A percentile compares a stretch with the other conserved stretches of the same genome.
These are phyloP conservation scores for Rhagonycha lutea DNA, from an alignment of 2,888 invertebrate species.

Conservation along the genomic window DNA sequence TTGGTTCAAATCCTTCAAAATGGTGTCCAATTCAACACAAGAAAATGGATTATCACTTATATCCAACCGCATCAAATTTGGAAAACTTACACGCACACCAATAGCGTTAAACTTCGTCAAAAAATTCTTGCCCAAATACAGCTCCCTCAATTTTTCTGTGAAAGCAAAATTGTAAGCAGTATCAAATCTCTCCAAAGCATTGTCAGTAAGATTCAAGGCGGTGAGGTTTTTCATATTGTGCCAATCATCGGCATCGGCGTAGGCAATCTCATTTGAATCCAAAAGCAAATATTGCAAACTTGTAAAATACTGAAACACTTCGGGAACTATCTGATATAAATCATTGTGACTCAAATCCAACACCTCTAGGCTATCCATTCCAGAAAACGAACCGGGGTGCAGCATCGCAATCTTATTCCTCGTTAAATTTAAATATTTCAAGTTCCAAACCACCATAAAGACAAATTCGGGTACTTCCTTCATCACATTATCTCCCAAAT, in stretches of 20 bases:
- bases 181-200: slow-evolving; percentile 34
- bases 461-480: slow-evolving; percentile 23
- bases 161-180: slow-evolving; percentile 35
- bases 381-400: slow-evolving; percentile 23
- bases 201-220: slow-evolving; percentile 29
- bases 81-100: slow-evolving; percentile 30
- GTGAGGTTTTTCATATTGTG: slow-evolving; percentile 27
- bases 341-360: slow-evolving; percentile 34
- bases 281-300: slow-evolving; percentile 36
- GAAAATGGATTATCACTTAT: slow-evolving; percentile 40
- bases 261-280: slow-evolving; percentile 34
- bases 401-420: slow-evolving; percentile 30
- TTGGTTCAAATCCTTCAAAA: slow-evolving; percentile 32
- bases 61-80: slow-evolving; percentile 34
- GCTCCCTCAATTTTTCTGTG: slow-evolving; percentile 22
- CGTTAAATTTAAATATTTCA: slow-evolving; percentile 33
- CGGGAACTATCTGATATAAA: slow-evolving; percentile 18
- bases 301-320: slow-evolving; percentile 25
- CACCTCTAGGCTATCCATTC: slow-evolving; percentile 25
- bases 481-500: slow-evolving; percentile 36
- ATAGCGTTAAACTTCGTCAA: slow-evolving; percentile 35
- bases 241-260: slow-evolving; percentile 36
- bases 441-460: slow-evolving; percentile 22
- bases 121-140: slow-evolving; percentile 41
- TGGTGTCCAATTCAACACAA: slow-evolving; percentile 36